Conservation (phyloP, 2,113 vertebrate genomes). For the Lota lota region DNA sequence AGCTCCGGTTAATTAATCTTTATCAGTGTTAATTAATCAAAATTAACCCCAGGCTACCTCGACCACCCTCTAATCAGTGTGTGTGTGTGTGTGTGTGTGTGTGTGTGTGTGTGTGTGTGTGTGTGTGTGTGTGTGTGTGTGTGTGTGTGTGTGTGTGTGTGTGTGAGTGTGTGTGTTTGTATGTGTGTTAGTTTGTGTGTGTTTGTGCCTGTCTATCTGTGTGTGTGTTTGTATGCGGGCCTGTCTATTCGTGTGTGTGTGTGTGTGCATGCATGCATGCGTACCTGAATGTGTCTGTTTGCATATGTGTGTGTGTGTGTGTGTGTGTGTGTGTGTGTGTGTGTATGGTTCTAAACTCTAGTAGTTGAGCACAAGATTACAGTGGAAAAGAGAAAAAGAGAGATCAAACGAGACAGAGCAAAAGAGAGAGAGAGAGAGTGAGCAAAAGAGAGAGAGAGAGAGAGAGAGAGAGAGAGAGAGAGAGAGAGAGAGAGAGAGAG, state of each 20-base stretch:
- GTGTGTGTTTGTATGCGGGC: too few species aligned
- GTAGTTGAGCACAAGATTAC: conserved; percentile 16
- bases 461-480: too few species aligned
- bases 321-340: too few species aligned
- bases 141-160: too few species aligned
- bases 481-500: too few species aligned
- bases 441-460: background rate
- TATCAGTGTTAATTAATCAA: conserved; percentile 70
- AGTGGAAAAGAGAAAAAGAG: background rate
- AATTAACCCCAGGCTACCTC: conserved; percentile 61
- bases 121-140: conserved; percentile 23
- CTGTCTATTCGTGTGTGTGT: too few species aligned
- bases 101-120: conserved; percentile 16
- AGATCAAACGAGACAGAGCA: background rate
- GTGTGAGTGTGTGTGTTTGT: too few species aligned
- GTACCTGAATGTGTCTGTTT: too few species aligned
- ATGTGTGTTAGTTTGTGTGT: too few species aligned
- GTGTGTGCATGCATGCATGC: too few species aligned
- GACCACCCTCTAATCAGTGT: conserved; percentile 50
- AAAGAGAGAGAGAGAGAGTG: background rate
- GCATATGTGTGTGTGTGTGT: too few species aligned
- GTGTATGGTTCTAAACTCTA: conserved; percentile 47
- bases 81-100: conserved; percentile 30
- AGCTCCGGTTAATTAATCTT: conserved; percentile 67
- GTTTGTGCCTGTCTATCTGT: too few species aligned